Evolutionary conservation across 37 sponge, comb jelly and placozoan species (phyloP), one percentile per base, ranked within the genome.

Genomic region (Dysidea cf. avara): DNA sequence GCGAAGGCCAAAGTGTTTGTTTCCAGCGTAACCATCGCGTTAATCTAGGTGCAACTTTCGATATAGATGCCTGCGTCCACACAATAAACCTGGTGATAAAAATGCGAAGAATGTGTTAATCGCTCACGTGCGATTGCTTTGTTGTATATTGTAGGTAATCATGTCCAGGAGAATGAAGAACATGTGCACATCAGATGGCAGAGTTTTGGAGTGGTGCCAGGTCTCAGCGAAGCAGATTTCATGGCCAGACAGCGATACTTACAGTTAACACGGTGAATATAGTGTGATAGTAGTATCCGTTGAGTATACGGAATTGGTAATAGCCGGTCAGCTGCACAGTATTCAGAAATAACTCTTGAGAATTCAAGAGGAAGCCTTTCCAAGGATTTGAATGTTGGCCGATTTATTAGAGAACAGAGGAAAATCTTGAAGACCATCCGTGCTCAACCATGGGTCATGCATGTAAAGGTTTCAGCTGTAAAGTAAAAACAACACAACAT

Each of bases 361-460:
- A 20, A 20, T 18, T 18, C n/a, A 20, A n/a, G n/a, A n/a, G n/a
- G n/a, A n/a, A 6, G 48, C 4, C 53, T 46, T 6, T 51, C 49
- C 54, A 82, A 69, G 70, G 75, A 69, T 36, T 31, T 26, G 7
- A 63, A 70, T 26, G 58, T 86, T 1, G 69, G 70, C 48, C 38
- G 61, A 17, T 86, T 79, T 52, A 66, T 91, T n/a, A 55, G 82
- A 46, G 72, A 91, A 72, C 92, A 91, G 69, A 51, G 83, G 21
- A 82, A 91, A 59, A 79, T 91, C 30, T 50, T 82, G 14, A 25
- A 33, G 0, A 64, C 50, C 47, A 80, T 91, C 65, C 48, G 75
- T 12, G 67, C 80, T 29, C 87, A 91, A 38, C 92, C 92, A 20
- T 91, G 92, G 92, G 70, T 84, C 36, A 86, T 91, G 92, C 57